Evolutionary conservation across 2,113 vertebrate genomes (phyloP).

Genomic region (Probosciger aterrimus): DNA sequence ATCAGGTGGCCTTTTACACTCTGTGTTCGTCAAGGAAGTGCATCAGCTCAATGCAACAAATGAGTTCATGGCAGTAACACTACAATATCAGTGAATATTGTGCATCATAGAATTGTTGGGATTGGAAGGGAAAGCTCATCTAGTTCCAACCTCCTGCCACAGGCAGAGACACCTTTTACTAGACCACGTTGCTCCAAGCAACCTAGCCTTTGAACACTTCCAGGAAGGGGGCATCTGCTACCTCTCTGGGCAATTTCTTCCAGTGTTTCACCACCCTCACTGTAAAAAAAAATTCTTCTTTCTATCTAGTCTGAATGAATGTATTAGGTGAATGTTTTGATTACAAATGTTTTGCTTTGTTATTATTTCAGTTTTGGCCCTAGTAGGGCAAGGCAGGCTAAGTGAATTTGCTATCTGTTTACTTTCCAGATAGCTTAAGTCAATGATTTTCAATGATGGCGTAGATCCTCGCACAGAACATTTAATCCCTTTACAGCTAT

Average conservation of each 20-base stretch:
- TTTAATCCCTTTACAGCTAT: background rate
- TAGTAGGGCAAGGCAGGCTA: no score
- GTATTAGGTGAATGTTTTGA: background rate
- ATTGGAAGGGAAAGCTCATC: background rate
- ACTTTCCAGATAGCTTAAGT: background rate
- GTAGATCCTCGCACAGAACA: background rate
- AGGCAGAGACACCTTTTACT: background rate
- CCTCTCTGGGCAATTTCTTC: no score
- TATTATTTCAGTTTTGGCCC: background rate
- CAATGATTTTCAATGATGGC: background rate
- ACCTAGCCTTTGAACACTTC: no score
- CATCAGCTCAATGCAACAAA: fast-evolving
- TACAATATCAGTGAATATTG: fast-evolving
- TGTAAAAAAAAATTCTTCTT: background rate
- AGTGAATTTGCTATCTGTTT: background rate
- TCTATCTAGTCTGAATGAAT: background rate
- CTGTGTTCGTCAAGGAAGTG: fast-evolving
- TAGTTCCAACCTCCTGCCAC: background rate
- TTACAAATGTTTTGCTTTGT: background rate
- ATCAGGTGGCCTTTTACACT: fast-evolving
- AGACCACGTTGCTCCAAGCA: no score
- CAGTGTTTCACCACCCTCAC: fast-evolving
- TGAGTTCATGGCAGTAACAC: fast-evolving
- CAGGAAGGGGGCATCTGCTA: fast-evolving
- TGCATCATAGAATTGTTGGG: no score